Evolutionary conservation across 2,888 invertebrate genomes (phyloP).

Genomic region (Crematogaster levior): DNA sequence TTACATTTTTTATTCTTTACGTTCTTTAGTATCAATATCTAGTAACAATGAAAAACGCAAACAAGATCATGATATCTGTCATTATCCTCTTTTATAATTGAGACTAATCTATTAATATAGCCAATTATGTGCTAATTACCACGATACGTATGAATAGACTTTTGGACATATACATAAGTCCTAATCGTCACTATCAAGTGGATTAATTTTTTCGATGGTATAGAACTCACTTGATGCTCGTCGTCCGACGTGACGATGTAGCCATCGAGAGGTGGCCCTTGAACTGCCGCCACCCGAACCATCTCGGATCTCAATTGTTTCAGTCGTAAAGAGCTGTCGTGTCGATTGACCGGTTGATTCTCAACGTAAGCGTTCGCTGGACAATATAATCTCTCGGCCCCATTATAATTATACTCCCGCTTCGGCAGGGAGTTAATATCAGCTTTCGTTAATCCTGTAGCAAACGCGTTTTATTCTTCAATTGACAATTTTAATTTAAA

Average conservation of each 20-base stretch:
- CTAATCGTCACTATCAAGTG: not conserved
- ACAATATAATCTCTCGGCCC: constrained; percentile 77
- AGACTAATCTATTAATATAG: not conserved
- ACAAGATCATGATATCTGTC: not conserved
- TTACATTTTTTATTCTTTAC: not conserved
- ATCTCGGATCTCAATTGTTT: constrained; percentile 86
- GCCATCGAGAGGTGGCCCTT: constrained; percentile 88
- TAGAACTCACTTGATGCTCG: constrained; percentile 90
- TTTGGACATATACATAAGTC: not conserved
- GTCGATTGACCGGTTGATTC: constrained; percentile 85
- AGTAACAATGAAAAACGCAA: no score
- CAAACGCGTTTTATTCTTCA: not conserved
- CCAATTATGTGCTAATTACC: not conserved
- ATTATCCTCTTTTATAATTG: not conserved
- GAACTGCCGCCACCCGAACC: constrained; percentile 85
- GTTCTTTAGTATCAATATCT: not conserved
- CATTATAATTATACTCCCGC: constrained; percentile 74
- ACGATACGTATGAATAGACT: not conserved
- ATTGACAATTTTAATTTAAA: constrained; percentile 17
- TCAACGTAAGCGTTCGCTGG: constrained; percentile 66
- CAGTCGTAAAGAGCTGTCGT: constrained; percentile 84
- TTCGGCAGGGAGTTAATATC: constrained; percentile 57
- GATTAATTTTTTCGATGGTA: not conserved
- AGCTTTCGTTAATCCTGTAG: constrained; percentile 55
- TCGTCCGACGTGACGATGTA: constrained; percentile 93